Base-by-base conservation (phyloP, 2,113 vertebrate genomes). In the Coptodon bakossiorum region DNA sequence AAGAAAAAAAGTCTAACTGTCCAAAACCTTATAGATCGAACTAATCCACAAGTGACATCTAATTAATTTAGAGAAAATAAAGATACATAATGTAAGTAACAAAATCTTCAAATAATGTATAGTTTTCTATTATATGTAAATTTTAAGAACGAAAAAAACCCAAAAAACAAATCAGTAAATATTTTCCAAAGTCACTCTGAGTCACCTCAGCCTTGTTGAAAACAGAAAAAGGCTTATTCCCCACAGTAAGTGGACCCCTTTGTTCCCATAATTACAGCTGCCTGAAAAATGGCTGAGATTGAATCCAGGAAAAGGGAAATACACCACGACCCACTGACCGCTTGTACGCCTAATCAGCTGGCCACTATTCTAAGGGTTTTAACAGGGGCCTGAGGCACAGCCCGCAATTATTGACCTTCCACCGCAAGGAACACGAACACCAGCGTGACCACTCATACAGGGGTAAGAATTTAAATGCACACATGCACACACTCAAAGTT, bases 261-360 rank as follows among this genome's bases (percentile, higher is more conserved):
- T 94, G 92, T 94, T 92, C 84, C 85, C 53, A 63, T 94, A 93
- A 94, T 94, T 91, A 90, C 56, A 29, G 7, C 80, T 57, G 89
- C 82, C 78, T 89, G 84, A 76, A 87, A 92, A 90, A 89, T 48
- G 22, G 34, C 87, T 84, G 86, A n/a, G 83, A 91, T 80, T 89
- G 82, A 88, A 91, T 85, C 83, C 91, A 91, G 88, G 56, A 93
- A 85, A 80, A 81, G 86, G 82, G 83, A 92, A 93, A 88, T 83
- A 83, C 40, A 84, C 81, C 34, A 11, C 73, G 83, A 91, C 89
- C 88, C 88, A 84, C 82, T 93, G 93, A 95, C 94, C 80, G 22
- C 88, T 78, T 13, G 56, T 82, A 89, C 87, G 93, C 88, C 93
- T 94, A 92, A 96, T 93, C 92, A 93, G 84, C 73, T 90, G 68